A percentile compares a stretch with the other conserved stretches of the same genome.
Evolutionary conservation across 1,140 invertebrate species (phyloP).

Genomic region (Lethocerus indicus): DNA sequence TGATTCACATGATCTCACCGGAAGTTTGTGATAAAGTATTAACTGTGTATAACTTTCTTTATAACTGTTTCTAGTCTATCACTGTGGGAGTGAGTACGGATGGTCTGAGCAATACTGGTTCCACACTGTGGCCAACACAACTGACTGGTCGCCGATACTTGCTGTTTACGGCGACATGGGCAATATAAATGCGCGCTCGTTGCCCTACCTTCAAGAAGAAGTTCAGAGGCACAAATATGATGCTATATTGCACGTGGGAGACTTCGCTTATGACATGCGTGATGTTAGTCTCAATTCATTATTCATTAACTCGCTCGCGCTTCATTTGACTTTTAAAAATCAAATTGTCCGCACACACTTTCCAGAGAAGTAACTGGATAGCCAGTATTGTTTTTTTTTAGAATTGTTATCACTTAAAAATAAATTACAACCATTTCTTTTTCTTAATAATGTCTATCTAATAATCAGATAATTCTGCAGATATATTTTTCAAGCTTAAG

Average conservation of each 20-base stretch:
- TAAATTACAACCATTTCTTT: neutral
- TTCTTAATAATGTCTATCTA: neutral
- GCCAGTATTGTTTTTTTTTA: neutral
- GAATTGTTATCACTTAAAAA: neutral
- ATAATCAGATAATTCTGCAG: neutral
- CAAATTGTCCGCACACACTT: neutral
- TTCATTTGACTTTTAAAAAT: neutral
- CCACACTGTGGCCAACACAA: constrained; percentile 38
- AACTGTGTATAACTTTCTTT: constrained; percentile 6
- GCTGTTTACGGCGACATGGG: constrained; percentile 87
- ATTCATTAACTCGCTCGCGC: neutral
- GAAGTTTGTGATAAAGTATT: constrained; percentile 4
- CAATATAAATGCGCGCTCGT: constrained; percentile 71
- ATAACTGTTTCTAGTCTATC: constrained; percentile 43
- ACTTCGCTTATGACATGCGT: constrained; percentile 94
- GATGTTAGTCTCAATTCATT: constrained; percentile 28
- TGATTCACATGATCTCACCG: neutral
- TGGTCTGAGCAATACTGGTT: constrained; percentile 70
- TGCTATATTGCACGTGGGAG: constrained; percentile 80
- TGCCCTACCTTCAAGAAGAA: constrained; percentile 64
- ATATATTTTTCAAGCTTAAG: too few species aligned
- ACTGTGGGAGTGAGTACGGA: constrained; percentile 57
- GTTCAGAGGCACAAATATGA: constrained; percentile 65
- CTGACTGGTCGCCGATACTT: constrained; percentile 57
- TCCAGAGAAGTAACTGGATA: neutral